These are phyloP conservation scores for Iguana delicatissima DNA, from an alignment of 2,797 vertebrate species.

Conservation along the genomic window DNA sequence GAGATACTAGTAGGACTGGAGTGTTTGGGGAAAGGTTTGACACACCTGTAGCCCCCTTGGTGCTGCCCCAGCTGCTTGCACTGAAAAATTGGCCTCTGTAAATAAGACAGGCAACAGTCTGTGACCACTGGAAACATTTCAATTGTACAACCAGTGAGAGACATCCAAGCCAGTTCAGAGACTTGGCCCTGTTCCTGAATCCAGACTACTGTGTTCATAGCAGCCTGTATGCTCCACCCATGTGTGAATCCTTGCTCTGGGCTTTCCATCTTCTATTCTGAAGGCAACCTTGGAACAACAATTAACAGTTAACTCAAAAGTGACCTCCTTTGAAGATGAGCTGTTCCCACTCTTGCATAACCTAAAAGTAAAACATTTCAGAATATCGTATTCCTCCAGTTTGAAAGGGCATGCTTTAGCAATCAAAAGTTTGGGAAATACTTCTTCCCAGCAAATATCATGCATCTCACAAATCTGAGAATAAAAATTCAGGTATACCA, in stretches of 20 bases:
- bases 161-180: too few species aligned
- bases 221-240: background rate
- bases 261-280: background rate
- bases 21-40: too few species aligned
- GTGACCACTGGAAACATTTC: too few species aligned
- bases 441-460: background rate
- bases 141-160: too few species aligned
- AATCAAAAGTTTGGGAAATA: background rate
- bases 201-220: background rate
- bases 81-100: too few species aligned
- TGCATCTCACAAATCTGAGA: background rate
- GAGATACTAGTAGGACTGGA: too few species aligned
- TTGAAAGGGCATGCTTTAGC: background rate
- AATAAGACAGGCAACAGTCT: too few species aligned
- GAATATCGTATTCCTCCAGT: background rate
- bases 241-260: background rate
- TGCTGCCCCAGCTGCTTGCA: too few species aligned
- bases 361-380: background rate
- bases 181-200: too few species aligned
- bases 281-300: background rate
- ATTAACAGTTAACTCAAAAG: background rate
- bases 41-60: too few species aligned
- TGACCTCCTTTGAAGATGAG: too few species aligned
- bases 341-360: background rate
- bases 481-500: background rate